Evolutionary conservation across 2,113 vertebrate species (phyloP).

Genomic region (Zosterops hypoxanthus): DNA sequence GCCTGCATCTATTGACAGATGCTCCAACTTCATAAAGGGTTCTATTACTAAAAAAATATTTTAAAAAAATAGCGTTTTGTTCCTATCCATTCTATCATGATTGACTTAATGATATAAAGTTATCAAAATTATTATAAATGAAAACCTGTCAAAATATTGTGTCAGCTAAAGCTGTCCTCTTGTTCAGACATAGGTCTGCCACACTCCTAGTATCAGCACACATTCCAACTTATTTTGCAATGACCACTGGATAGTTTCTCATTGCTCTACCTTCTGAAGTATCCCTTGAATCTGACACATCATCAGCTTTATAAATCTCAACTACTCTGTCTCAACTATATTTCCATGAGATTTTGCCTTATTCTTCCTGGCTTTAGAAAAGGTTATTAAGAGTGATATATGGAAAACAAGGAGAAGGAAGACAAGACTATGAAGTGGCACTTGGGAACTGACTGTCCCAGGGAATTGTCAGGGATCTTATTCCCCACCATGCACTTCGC

Average conservation of each 20-base stretch:
- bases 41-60: not conserved
- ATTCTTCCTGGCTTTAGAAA: not conserved
- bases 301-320: not conserved
- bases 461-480: not conserved
- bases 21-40: not conserved
- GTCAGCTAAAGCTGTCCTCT: not conserved
- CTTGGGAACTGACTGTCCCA: not conserved
- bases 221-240: not conserved
- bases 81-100: not conserved
- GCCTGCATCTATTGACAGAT: not conserved
- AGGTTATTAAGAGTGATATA: not conserved
- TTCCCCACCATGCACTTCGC: fast-evolving
- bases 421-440: not conserved
- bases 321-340: not conserved
- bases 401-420: not conserved
- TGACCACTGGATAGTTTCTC: not conserved
- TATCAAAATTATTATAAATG: not conserved
- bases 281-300: not conserved
- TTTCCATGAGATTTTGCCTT: not conserved
- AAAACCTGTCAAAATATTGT: not conserved
- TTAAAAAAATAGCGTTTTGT: not conserved
- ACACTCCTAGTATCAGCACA: not conserved
- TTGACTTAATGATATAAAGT: not conserved
- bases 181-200: not conserved
- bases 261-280: not conserved